Percentiles rank a stretch among this genome's conserved stretches.
These are phyloP conservation scores for Drosophila limbata DNA, from an alignment of 2,888 invertebrate genomes.

Conservation along the genomic window DNA sequence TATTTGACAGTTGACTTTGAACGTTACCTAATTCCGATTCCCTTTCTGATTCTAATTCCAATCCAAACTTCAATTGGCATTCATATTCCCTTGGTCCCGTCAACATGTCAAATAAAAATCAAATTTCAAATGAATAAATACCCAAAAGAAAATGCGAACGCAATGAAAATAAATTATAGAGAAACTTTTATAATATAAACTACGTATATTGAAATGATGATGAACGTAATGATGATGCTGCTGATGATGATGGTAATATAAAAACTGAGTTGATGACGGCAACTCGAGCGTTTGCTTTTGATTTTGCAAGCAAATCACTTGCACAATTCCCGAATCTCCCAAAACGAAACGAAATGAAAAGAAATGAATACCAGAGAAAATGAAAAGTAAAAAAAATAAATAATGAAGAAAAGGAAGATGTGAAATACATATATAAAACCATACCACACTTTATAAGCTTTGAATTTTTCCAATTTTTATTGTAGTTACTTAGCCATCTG, in stretches of 20 bases:
- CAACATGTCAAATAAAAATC: slow-evolving; percentile 82
- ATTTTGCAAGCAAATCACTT: slow-evolving; percentile 60
- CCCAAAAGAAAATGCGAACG: slow-evolving; percentile 67
- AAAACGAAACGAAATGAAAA: slow-evolving; percentile 56
- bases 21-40: slow-evolving; percentile 1
- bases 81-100: slow-evolving; percentile 60
- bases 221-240: slow-evolving; percentile 32
- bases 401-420: background rate
- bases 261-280: slow-evolving; percentile 26
- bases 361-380: slow-evolving; percentile 50
- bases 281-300: slow-evolving; percentile 54
- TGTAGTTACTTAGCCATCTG: slow-evolving; percentile 25
- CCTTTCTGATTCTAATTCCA: background rate
- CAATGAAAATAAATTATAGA: slow-evolving; percentile 80
- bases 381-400: slow-evolving; percentile 15
- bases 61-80: slow-evolving; percentile 18
- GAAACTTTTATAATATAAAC: slow-evolving; percentile 77
- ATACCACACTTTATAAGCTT: slow-evolving; percentile 22
- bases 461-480: slow-evolving; percentile 32
- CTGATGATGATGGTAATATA: slow-evolving; percentile 15
- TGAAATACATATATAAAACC: slow-evolving; percentile 6
- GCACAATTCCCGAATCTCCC: slow-evolving; percentile 70
- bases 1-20: slow-evolving; percentile 43
- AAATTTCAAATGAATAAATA: slow-evolving; percentile 79
- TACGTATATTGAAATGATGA: slow-evolving; percentile 53